Base-by-base conservation (phyloP, 2,888 invertebrate genomes). In the Beris chalybata region DNA sequence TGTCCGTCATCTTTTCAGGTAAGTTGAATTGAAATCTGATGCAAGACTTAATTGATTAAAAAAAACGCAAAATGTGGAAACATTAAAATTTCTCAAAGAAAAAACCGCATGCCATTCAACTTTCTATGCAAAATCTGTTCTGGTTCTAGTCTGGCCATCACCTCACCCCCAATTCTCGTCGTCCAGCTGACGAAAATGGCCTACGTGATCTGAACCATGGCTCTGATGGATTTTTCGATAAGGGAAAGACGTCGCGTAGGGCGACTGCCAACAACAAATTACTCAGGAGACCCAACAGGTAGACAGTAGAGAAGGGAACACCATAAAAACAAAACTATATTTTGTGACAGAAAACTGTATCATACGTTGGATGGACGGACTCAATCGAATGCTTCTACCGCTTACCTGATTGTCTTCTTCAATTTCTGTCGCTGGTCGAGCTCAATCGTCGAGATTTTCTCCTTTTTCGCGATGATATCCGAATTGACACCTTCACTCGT, bases 401-500 rank as follows among this genome's bases (percentile, higher is more conserved):
- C 70, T 71, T 71, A 77, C 77, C 78, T 76, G 59, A 74, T 70
- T 4, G 76, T 75, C 52, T 75, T 78, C 65, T 75, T 76, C 54
- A 77, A 68, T 64, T 77, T 76, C 66, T 78, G 77, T 43, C 76
- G 73, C 61, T 73, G 74, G 13, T 76, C 76, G 64, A 77, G 70
- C 30, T 78, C 76, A 6, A 73, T 72, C 43, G 77, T 73, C 43
- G 76, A 76, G 44, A 76, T 74, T 64, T 74, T 77, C 43, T 76
- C 75, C 12, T 72, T 71, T 70, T 77, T 78, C 12, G 74, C 71
- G 64, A 75, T 71, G 50, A 73, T 72, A 61, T 76, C 75, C 3
- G 74, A 72, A 66, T 74, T 74, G 1, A 76, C 77, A 70, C 74
- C 74, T 58, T 78, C 77, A 65, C 76, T 76, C 13, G 76, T 78